phyloP scores from a whole-genome alignment of 1,140 invertebrate genomes.

The Brachionus manjavacas region DNA sequence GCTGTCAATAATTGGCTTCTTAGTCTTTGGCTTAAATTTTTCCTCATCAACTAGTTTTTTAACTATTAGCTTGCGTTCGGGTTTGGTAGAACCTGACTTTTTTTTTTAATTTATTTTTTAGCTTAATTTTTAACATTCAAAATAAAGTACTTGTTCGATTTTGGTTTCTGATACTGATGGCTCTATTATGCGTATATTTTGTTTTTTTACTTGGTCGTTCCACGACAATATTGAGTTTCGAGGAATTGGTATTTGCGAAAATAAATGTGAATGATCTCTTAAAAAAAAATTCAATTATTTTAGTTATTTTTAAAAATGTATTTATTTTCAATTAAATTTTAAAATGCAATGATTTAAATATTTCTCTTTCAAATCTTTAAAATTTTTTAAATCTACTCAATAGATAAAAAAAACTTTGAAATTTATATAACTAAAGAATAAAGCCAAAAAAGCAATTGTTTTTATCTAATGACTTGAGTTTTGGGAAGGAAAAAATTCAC shows the following conservation, averaged over 20 bases:
- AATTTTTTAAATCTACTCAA: no score
- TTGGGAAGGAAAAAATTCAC: no score
- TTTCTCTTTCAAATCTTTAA: no score
- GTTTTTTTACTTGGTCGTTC: constrained; percentile 18
- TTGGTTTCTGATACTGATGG: background rate
- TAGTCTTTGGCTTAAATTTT: background rate
- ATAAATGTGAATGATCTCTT: background rate
- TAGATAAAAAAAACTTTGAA: no score
- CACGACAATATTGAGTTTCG: constrained; percentile 16
- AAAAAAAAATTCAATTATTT: no score
- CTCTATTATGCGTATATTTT: background rate
- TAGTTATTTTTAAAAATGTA: no score
- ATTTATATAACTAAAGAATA: no score
- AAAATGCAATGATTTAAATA: no score
- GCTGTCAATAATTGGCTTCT: background rate
- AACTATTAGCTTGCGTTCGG: background rate
- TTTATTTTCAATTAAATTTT: no score
- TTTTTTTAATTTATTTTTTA: background rate
- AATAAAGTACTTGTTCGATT: background rate
- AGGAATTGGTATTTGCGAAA: constrained; percentile 1
- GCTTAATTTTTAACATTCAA: background rate
- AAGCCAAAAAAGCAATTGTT: no score
- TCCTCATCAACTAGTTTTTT: constrained; percentile 12
- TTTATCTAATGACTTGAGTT: no score
- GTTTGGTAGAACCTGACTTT: background rate